Base-by-base conservation (phyloP, 2,888 invertebrate species). In the Leptinotarsa juncta region DNA sequence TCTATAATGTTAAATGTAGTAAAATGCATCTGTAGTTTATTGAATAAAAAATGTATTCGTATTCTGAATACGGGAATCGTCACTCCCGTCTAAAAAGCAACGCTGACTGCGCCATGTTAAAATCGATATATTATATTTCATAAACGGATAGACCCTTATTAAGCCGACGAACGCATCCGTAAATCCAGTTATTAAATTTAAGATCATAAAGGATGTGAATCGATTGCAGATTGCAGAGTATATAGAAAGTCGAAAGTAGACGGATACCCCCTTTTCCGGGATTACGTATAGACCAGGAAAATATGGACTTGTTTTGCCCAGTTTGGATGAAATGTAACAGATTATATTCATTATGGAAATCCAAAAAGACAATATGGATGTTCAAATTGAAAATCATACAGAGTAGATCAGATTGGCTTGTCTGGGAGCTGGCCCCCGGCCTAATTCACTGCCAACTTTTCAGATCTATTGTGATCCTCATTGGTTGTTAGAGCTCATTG, bases 141-240 rank as follows among this genome's bases (percentile, higher is more conserved):
- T 68, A 71, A 71, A 53, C 48, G 71, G 71, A 62, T 68, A 42
- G 68, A 57, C 60, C 69, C 20, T 69, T 75, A 75, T 72, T 23
- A 65, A 66, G 50, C 55, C 50, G 55, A 71, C 42, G 65, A 51
- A 65, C 26, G 57, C 69, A 66, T 66, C 66, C 65, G 68, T 55
- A 42, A 42, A 68, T 68, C 68, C 55, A 48, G 32, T 79, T 77
- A 75, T 75, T 80, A 80, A 77, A 77, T 78, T 78, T 70, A 76
- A 80, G 78, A 80, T 80, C 71, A 77, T 73, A 70, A 32, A 62
- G 74, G 75, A 74, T 78, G 66, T 76, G 76, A 76, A 79, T 77
- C 74, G 73, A 80, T 76, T 55, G 62, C 74, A 71, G 60, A 50
- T 70, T 67, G 50, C 74, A 73, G 71, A 68, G 72, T 68, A 20